phyloP scores from a whole-genome alignment of 1,140 invertebrate species.

The Paracyclopina nana region DNA sequence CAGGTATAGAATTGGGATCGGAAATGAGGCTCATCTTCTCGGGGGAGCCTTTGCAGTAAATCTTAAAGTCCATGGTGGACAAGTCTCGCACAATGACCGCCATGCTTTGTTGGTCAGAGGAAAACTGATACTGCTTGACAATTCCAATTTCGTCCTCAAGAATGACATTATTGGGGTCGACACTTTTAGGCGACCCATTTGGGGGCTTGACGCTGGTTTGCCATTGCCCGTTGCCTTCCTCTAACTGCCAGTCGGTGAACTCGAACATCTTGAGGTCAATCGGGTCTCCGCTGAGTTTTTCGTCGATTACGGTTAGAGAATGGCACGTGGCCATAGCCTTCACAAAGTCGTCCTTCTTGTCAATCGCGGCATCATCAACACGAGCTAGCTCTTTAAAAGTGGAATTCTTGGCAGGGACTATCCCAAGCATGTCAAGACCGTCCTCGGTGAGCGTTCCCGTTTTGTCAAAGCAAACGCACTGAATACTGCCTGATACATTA shows the following conservation, averaged over 20 bases:
- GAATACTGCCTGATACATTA: slow-evolving; percentile 52
- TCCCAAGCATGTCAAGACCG: slow-evolving; percentile 73
- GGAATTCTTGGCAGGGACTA: slow-evolving; percentile 43
- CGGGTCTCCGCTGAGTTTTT: slow-evolving; percentile 53
- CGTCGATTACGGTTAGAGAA: slow-evolving; percentile 56
- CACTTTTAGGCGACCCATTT: slow-evolving; percentile 33
- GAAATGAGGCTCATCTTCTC: slow-evolving; percentile 44
- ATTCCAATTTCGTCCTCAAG: slow-evolving; percentile 26
- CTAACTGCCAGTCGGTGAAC: slow-evolving; percentile 57
- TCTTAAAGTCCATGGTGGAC: slow-evolving; percentile 50
- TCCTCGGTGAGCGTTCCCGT: slow-evolving; percentile 89
- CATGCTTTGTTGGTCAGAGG: slow-evolving; percentile 70
- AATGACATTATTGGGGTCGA: slow-evolving; percentile 26
- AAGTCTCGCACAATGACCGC: slow-evolving; percentile 63
- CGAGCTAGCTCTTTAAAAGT: no score
- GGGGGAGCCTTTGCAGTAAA: slow-evolving; percentile 75
- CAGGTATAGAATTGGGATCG: slow-evolving; percentile 26
- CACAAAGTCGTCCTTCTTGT: no score
- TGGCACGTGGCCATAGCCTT: slow-evolving; percentile 53
- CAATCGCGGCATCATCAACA: background rate
- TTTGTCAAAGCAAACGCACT: slow-evolving; percentile 91
- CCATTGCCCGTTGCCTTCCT: slow-evolving; percentile 68
- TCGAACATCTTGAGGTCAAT: slow-evolving; percentile 65
- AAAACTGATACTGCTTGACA: slow-evolving; percentile 71
- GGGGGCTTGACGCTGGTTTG: slow-evolving; percentile 67